These are phyloP conservation scores for Actias luna DNA, from an alignment of 2,888 invertebrate species.

Conservation along the genomic window DNA sequence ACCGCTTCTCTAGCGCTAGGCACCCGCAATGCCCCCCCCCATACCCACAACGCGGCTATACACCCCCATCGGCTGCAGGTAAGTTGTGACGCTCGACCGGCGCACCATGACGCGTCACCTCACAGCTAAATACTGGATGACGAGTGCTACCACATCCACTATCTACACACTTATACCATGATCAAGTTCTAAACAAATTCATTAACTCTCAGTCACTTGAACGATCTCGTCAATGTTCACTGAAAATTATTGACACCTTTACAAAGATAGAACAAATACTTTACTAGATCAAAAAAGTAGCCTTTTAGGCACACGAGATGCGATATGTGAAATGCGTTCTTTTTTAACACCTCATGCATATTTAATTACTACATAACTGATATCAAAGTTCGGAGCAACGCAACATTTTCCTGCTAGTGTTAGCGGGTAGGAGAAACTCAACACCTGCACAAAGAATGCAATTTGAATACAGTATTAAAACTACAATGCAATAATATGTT, in stretches of 20 bases:
- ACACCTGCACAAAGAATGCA: constrained; percentile 81
- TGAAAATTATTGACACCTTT: constrained; percentile 33
- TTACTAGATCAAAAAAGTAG: constrained; percentile 36
- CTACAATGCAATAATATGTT: constrained; percentile 77
- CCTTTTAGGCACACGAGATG: constrained; percentile 55
- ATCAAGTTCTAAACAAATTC: constrained; percentile 65
- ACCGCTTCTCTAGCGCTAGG: constrained; percentile 45
- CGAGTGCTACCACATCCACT: constrained; percentile 72
- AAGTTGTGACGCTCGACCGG: constrained; percentile 31
- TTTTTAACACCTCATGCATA: constrained; percentile 66
- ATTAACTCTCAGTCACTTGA: constrained; percentile 53
- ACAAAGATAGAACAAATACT: constrained; percentile 24
- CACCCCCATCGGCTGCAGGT: constrained; percentile 50
- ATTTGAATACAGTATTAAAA: constrained; percentile 72
- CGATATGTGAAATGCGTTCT: constrained; percentile 61
- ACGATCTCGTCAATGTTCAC: constrained; percentile 29
- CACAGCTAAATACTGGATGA: constrained; percentile 22
- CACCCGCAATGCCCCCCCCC: constrained; percentile 23
- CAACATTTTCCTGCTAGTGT: constrained; percentile 82
- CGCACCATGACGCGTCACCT: not conserved
- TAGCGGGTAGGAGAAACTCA: constrained; percentile 79
- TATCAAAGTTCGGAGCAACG: constrained; percentile 70
- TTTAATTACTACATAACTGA: constrained; percentile 51
- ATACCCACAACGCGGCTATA: constrained; percentile 22
- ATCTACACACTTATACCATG: constrained; percentile 52